A percentile compares a stretch with the other conserved stretches of the same genome.
These are phyloP conservation scores for Cygnus buccinator DNA, from an alignment of 2,113 vertebrate species.

Conservation along the genomic window DNA sequence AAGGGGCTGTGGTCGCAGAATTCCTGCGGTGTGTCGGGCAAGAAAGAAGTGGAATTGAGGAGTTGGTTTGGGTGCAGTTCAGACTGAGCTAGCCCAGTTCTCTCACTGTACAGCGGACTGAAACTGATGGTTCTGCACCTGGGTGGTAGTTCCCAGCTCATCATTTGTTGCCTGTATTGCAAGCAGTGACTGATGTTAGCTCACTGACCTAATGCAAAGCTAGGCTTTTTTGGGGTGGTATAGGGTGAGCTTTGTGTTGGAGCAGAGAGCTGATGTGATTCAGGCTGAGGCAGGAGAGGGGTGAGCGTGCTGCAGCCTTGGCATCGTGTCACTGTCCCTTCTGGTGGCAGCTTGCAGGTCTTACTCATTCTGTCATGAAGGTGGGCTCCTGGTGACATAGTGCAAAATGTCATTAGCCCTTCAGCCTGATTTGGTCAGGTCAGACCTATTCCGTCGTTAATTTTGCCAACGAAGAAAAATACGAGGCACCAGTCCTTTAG, in stretches of 20 bases:
- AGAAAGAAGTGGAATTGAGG: background rate
- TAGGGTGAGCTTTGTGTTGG: background rate
- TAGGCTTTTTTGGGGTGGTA: background rate
- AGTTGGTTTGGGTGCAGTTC: background rate
- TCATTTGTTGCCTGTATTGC: background rate
- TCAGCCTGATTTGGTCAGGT: background rate
- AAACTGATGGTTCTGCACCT: background rate
- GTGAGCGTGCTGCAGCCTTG: background rate
- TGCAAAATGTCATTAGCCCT: accelerated
- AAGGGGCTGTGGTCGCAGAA: background rate
- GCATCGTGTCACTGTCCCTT: background rate
- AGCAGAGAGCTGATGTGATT: background rate
- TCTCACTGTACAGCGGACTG: background rate
- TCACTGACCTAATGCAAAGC: background rate
- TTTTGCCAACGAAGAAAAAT: background rate
- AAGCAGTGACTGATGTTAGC: background rate
- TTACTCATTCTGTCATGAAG: background rate
- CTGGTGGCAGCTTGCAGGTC: background rate
- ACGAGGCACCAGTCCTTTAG: accelerated
- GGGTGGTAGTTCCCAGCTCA: background rate
- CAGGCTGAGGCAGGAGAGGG: background rate
- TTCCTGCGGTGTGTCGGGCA: background rate
- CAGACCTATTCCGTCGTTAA: background rate
- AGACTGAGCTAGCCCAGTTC: background rate
- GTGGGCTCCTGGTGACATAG: background rate